phyloP scores from a whole-genome alignment of 2,797 vertebrate genomes.

The Varecia variegata region DNA sequence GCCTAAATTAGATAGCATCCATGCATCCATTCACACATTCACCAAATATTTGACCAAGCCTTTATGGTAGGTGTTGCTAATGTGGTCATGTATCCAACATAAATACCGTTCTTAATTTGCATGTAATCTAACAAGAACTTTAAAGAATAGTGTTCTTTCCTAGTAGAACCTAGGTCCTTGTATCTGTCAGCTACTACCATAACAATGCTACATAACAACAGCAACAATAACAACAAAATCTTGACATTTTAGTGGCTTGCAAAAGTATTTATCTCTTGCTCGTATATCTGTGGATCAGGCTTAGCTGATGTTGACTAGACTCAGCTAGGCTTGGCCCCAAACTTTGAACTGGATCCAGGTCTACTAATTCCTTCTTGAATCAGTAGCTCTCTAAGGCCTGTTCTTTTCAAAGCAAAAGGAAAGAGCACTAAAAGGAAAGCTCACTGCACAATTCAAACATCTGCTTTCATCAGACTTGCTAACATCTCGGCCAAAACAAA shows the following conservation, averaged over 20 bases:
- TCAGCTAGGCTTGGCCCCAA: background rate
- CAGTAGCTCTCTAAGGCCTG: background rate
- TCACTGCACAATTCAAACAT: background rate
- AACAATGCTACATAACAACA: background rate
- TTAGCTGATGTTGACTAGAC: background rate
- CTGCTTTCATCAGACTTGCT: background rate
- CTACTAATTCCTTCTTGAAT: background rate
- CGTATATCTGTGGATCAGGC: background rate
- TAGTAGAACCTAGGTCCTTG: background rate
- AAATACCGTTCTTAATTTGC: background rate
- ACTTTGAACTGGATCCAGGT: background rate
- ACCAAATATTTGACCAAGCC: background rate
- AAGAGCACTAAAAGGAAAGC: background rate
- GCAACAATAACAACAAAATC: background rate
- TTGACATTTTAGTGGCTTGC: background rate
- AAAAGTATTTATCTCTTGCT: conserved; percentile 11
- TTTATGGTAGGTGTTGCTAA: background rate
- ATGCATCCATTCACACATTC: background rate
- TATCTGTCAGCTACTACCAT: background rate
- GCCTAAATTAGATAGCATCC: background rate
- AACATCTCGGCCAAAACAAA: background rate
- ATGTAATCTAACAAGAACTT: background rate
- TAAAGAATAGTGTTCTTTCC: background rate
- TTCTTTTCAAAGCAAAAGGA: background rate
- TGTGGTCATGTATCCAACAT: background rate